Conservation (phyloP, 2,113 vertebrate species). For the Paratilapia polleni region DNA sequence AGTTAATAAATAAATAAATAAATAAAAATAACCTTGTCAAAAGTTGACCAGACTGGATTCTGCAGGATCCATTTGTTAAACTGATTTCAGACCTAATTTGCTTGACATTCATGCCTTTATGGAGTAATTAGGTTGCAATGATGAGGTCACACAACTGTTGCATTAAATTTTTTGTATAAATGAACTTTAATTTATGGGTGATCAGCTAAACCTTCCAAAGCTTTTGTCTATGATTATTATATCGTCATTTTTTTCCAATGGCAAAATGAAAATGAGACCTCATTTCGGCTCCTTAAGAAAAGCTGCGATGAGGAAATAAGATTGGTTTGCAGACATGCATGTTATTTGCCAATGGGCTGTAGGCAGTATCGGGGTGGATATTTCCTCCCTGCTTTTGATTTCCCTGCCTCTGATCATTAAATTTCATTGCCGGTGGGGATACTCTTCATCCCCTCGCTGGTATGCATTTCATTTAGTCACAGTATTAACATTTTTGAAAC, state of each 20-base stretch:
- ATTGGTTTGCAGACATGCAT: slow-evolving; percentile 43
- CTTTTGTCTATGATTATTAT: slow-evolving; percentile 45
- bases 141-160: slow-evolving; percentile 5
- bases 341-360: slow-evolving; percentile 33
- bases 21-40: neutral
- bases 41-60: neutral
- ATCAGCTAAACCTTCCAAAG: slow-evolving; percentile 49
- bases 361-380: neutral
- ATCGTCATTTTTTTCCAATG: neutral
- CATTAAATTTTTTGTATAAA: slow-evolving; percentile 11
- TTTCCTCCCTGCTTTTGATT: slow-evolving; percentile 40
- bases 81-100: slow-evolving; percentile 8
- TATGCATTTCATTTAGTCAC: slow-evolving; percentile 53
- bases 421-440: slow-evolving; percentile 38
- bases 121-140: neutral
- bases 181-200: slow-evolving; percentile 44
- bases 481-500: slow-evolving; percentile 54
- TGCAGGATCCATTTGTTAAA: neutral
- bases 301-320: slow-evolving; percentile 18
- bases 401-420: slow-evolving; percentile 51
- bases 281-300: slow-evolving; percentile 9
- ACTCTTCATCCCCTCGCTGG: slow-evolving; percentile 25
- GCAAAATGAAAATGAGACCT: slow-evolving; percentile 56
- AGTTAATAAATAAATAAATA: neutral
- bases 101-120: neutral